Base-by-base conservation (phyloP, 2,888 invertebrate species). In the Athripsodes cinereus region DNA sequence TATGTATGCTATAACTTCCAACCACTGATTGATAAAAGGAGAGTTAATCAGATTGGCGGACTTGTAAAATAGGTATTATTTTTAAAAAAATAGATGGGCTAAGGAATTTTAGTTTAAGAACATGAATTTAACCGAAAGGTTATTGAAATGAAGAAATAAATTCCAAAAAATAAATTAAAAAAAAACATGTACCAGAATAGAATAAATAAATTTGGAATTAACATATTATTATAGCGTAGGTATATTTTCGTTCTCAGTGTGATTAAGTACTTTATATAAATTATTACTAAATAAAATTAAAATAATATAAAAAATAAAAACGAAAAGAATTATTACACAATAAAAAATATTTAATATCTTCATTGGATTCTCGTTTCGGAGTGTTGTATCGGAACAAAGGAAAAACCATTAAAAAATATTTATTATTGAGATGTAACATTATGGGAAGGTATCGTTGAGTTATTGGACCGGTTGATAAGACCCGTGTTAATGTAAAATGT, bases 361-460 rank as follows among this genome's bases (percentile, higher is more conserved):
- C 59, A 61, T 62, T 56, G 60, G 52, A 56, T 48, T 56, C 26
- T 55, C 55, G 58, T 62, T 59, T 59, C 59, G 57, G 62, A 62
- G 62, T n/a, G n/a, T 57, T 40, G 56, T 49, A 35, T 44, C 20
- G 56, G 56, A 62, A 63, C 63, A 63, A 61, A 63, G 63, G n/a
- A 60, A 55, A 59, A 63, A 51, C 49, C 61, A 63, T 63, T 63
- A 63, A 63, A 16, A 63, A 60, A 63, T 63, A 63, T 63, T 63
- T 63, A 63, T 63, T 63, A 63, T 63, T 53, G 61, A 61, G 63
- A 58, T 63, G 61, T 63, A 61, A 59, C 59, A 61, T 61, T 63
- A 60, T 61, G 63, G 40, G 16, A 59, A 59, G 63, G 63, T 61
- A 60, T 55, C 58, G 54, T 44, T 51, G 58, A 58, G 50, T 54